Conservation (phyloP, 2,888 invertebrate genomes). For the Lepidocyrtinus sp. region DNA sequence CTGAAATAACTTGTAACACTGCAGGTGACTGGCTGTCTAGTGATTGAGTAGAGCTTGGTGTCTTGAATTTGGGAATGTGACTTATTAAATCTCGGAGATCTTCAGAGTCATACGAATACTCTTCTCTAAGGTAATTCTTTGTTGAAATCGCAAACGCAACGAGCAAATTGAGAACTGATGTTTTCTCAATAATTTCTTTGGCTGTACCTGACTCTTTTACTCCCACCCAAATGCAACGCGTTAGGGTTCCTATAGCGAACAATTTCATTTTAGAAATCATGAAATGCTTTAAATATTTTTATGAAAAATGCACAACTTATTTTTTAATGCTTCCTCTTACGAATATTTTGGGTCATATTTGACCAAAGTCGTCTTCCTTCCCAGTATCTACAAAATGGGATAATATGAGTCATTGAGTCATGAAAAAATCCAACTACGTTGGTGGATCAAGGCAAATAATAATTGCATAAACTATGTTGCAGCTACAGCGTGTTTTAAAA, state of each 20-base stretch:
- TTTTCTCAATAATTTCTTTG: slow-evolving; percentile 61
- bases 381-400: slow-evolving; percentile 54
- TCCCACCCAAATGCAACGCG: slow-evolving; percentile 62
- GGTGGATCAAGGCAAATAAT: too few species aligned
- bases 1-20: slow-evolving; percentile 46
- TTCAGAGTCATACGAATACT: slow-evolving; percentile 61
- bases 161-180: slow-evolving; percentile 62
- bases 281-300: too few species aligned
- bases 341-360: slow-evolving; percentile 60
- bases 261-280: too few species aligned
- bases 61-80: slow-evolving; percentile 60
- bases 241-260: too few species aligned
- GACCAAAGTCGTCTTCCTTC: slow-evolving; percentile 65
- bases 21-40: slow-evolving; percentile 47
- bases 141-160: slow-evolving; percentile 61
- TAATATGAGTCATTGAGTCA: too few species aligned
- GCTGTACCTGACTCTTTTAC: slow-evolving; percentile 52
- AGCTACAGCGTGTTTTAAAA: too few species aligned
- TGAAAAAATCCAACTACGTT: too few species aligned
- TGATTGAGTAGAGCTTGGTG: slow-evolving; percentile 61
- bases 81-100: slow-evolving; percentile 57
- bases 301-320: too few species aligned
- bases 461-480: too few species aligned
- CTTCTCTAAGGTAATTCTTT: slow-evolving; percentile 64
- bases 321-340: too few species aligned